Evolutionary conservation across 1,140 invertebrate genomes (phyloP).

Genomic region (Parasteatoda tepidariorum): DNA sequence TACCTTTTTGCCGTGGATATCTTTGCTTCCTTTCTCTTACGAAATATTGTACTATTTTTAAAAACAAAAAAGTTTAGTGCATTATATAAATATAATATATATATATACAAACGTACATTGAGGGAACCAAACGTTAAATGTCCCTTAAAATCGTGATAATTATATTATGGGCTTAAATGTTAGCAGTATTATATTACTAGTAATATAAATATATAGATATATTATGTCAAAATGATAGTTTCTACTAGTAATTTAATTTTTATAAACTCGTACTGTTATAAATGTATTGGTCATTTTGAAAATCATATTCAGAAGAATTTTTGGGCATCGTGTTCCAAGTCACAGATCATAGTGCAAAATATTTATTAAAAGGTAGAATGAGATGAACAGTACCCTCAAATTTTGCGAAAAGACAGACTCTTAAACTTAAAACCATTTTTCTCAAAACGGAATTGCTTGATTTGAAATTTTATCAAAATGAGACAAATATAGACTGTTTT

Average conservation of each 20-base stretch:
- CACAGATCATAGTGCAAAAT: too few species aligned
- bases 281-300: too few species aligned
- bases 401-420: too few species aligned
- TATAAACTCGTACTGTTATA: not conserved
- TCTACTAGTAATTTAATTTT: not conserved
- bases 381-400: too few species aligned
- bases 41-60: not conserved
- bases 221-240: not conserved
- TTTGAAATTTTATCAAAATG: too few species aligned
- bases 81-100: not conserved
- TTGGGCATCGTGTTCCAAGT: too few species aligned
- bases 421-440: too few species aligned
- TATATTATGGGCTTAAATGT: constrained; percentile 19
- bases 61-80: not conserved
- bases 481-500: too few species aligned
- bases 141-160: constrained; percentile 7
- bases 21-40: not conserved
- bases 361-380: too few species aligned
- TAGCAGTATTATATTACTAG: not conserved
- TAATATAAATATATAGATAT: not conserved
- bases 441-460: too few species aligned
- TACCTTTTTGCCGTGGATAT: not conserved
- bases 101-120: not conserved
- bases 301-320: too few species aligned
- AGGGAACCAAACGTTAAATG: not conserved